Evolutionary conservation across 2,797 vertebrate species (phyloP), one percentile per base, ranked within the genome.

Genomic region (Chromis chromis): DNA sequence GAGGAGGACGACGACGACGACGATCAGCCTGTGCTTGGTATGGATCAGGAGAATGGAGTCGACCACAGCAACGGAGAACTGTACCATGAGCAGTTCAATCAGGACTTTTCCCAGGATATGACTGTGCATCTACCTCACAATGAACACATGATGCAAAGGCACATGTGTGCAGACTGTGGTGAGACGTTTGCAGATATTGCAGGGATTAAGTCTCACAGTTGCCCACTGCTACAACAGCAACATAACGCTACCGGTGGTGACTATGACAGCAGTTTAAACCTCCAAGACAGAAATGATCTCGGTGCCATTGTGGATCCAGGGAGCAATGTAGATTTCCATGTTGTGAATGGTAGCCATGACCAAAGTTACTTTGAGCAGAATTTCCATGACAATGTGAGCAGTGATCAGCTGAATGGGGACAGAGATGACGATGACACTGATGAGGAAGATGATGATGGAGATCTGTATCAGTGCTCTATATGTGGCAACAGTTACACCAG

Each of bases 401-500:
- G 49, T 54, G 78, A 83, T 60, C 81, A 70, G 14, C 69, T 87
- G 28, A 87, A 90, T 22, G 73, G 77, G 10, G 74, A 25, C 0
- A 3, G 14, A 62, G 91, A 83, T 62, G 79, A 39, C 9, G 85
- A 87, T 53, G 31, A 74, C 0, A 63, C 52, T 5, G 87, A 87
- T 0, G 91, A 91, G 6, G 91, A 93, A 4, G 93, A 94, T 12
- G 91, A 93, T 14, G 91, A 93, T 50, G 89, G 86, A 24, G 92
- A 96, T 82, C 95, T 96, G 70, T 98, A 94, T 87, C 96, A 97
- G 63, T 98, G 97, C 63, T 98, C 97, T 0, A 94, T 97, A 60
- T 98, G 97, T 86, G 96, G 97, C 12, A 96, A 96, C 88, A 95
- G 94, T 73, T 98, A 97, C 82, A 92, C 94, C 28, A 95, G 93